Percentiles rank a stretch among this genome's conserved stretches.
These are phyloP conservation scores for Peromyscus attwateri DNA, from an alignment of 2,797 vertebrate species.

Conservation along the genomic window DNA sequence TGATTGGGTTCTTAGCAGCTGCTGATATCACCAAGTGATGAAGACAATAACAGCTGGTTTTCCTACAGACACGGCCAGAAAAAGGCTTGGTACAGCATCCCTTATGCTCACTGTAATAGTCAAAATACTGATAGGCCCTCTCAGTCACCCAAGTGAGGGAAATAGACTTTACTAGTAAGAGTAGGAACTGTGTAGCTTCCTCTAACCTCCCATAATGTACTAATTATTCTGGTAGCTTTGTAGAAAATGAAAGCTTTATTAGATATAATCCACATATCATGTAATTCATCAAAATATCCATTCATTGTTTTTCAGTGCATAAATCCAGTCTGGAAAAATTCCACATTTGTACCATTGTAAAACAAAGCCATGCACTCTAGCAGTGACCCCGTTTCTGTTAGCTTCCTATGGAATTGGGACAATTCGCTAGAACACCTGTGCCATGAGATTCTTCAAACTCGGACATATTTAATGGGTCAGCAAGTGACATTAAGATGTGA, in stretches of 20 bases:
- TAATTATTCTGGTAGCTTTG: neutral
- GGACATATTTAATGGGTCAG: neutral
- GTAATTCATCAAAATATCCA: neutral
- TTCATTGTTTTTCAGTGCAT: neutral
- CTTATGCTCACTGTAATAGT: neutral
- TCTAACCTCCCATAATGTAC: neutral
- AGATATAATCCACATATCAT: neutral
- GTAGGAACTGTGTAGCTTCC: neutral
- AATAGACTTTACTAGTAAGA: neutral
- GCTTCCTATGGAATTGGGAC: neutral
- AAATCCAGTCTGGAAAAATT: neutral
- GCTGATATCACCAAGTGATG: neutral
- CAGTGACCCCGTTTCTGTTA: neutral
- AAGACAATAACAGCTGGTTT: neutral
- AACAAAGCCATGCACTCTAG: neutral
- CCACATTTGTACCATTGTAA: neutral
- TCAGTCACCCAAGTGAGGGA: neutral
- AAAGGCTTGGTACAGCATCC: neutral
- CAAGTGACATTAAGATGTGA: neutral
- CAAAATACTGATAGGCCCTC: neutral
- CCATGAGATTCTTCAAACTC: neutral
- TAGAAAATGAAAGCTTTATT: neutral
- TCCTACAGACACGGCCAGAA: neutral
- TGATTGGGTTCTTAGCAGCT: constrained; percentile 3
- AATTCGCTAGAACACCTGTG: neutral